Conservation (phyloP, 2,797 vertebrate species). For the Rallus crepitans region DNA sequence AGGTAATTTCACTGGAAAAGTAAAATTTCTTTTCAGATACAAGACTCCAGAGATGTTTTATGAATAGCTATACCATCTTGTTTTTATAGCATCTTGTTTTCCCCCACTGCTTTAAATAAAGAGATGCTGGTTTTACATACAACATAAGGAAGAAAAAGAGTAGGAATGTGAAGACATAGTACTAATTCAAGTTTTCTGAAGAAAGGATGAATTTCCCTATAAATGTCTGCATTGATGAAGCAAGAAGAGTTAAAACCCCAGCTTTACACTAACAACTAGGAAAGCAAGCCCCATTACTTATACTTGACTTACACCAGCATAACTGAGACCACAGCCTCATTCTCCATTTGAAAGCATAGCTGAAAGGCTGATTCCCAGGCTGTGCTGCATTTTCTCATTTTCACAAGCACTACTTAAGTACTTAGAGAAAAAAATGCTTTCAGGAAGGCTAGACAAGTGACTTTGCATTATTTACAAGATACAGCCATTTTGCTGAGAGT, state of each 20-base stretch:
- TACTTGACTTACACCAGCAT: neutral
- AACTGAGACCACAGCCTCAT: neutral
- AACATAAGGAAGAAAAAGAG: neutral
- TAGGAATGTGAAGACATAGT: neutral
- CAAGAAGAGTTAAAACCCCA: neutral
- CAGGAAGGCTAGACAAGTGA: neutral
- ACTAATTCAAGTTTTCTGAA: neutral
- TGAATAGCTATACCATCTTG: neutral
- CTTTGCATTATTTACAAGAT: neutral
- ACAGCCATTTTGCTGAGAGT: neutral
- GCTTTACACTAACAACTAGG: neutral
- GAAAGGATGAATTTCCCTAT: neutral
- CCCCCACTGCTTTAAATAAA: neutral
- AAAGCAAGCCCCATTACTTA: neutral
- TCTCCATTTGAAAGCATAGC: neutral
- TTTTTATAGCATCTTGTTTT: neutral
- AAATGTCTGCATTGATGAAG: neutral
- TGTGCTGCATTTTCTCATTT: neutral
- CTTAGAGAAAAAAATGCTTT: neutral
- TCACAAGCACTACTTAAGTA: neutral
- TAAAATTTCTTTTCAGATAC: neutral
- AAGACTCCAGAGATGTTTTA: neutral
- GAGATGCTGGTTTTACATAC: rapidly evolving
- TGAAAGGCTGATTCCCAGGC: neutral
- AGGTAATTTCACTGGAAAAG: neutral